A percentile compares a stretch with the other conserved stretches of the same genome.
Evolutionary conservation across 2,888 invertebrate species (phyloP).

Genomic region (Bibio marci): DNA sequence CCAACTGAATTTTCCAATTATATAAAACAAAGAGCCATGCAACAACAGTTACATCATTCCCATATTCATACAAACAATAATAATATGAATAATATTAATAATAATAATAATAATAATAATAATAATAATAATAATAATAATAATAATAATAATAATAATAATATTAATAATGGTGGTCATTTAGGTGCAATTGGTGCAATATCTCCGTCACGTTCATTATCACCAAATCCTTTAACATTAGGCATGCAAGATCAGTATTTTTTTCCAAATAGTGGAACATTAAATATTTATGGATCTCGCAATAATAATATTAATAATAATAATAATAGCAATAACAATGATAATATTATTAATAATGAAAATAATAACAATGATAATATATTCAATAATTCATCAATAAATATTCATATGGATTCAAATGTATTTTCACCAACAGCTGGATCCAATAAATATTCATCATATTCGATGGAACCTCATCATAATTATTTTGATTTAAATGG

Average conservation of each 20-base stretch:
- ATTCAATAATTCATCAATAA: too few species aligned
- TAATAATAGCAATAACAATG: too few species aligned
- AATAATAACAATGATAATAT: too few species aligned
- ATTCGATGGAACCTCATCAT: slow-evolving; percentile 24
- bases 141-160: slow-evolving; percentile 25
- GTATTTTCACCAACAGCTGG: too few species aligned
- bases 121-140: slow-evolving; percentile 29
- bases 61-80: slow-evolving; percentile 11
- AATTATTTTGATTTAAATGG: slow-evolving; percentile 18
- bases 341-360: too few species aligned
- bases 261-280: slow-evolving; percentile 31
- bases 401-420: too few species aligned
- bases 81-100: slow-evolving; percentile 24
- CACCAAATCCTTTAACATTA: slow-evolving; percentile 34
- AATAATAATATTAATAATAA: too few species aligned
- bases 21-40: slow-evolving; percentile 86
- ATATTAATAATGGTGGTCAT: slow-evolving; percentile 23
- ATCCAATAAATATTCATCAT: slow-evolving; percentile 20
- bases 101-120: slow-evolving; percentile 16
- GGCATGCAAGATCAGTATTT: slow-evolving; percentile 39
- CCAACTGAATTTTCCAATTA: slow-evolving; percentile 96
- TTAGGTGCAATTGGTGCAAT: slow-evolving; percentile 39
- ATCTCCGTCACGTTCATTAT: slow-evolving; percentile 42
- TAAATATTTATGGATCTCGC: too few species aligned
- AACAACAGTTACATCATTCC: slow-evolving; percentile 51